Conservation (phyloP, 2,113 vertebrate genomes). For the Gopherus evgoodei region DNA sequence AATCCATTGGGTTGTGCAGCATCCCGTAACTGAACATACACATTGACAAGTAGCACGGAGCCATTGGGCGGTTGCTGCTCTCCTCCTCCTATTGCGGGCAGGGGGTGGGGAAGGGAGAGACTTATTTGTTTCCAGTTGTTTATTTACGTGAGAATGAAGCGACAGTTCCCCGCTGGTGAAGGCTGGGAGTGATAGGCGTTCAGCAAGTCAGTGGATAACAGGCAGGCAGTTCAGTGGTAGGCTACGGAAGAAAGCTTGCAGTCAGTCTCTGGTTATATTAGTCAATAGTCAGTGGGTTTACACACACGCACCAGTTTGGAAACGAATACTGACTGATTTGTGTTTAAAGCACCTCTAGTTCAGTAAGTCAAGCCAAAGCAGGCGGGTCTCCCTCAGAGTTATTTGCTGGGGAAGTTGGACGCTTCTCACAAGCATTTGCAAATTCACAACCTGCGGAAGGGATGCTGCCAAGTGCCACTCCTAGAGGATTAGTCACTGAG, state of each 20-base stretch:
- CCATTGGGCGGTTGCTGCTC: neutral
- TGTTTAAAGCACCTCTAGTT: too few species aligned
- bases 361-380: neutral
- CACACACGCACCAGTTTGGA: neutral
- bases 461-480: too few species aligned
- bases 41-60: neutral
- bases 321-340: neutral
- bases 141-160: conserved; percentile 67
- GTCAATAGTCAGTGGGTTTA: conserved; percentile 23
- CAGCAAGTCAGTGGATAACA: conserved; percentile 63
- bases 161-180: conserved; percentile 51
- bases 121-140: conserved; percentile 46
- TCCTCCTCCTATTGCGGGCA: conserved; percentile 12
- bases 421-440: neutral
- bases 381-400: too few species aligned
- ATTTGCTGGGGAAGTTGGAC: neutral
- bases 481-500: too few species aligned
- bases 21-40: conserved; percentile 14
- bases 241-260: neutral
- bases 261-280: conserved; percentile 43
- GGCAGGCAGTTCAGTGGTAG: neutral
- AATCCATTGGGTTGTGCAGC: conserved; percentile 36
- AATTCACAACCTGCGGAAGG: neutral
- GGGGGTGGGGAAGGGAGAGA: neutral
- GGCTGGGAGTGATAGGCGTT: conserved; percentile 53